Base-by-base conservation (phyloP, 1,140 invertebrate species). In the Cardiocondyla obscurior region DNA sequence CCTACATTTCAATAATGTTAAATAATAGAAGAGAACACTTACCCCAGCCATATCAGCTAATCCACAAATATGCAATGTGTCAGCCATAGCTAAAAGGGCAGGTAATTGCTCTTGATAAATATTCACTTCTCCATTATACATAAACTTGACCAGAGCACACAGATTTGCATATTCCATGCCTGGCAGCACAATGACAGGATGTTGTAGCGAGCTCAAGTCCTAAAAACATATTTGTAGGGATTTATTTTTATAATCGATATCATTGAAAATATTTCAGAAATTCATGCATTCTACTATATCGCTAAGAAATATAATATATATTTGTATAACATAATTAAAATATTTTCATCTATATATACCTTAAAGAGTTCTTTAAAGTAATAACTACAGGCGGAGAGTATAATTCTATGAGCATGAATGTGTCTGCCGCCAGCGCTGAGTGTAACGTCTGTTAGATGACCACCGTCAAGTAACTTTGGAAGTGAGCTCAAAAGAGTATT, bases 41-140 rank as follows among this genome's bases (percentile, higher is more conserved):
- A 97, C 96, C 93, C 95, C 95, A 85, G 96, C 96, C 91, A 97
- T 96, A 93, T 98, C 97, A 73, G 97, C 97, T 46, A 99, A 94
- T 69, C 98, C 98, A 90, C 97, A 96, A 58, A 99, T 97, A 91
- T 97, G 97, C 28, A 98, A 94, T 3, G 97, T 96, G 92, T 97
- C 97, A 2, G 98, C 98, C 85, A 98, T 96, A 83, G 96, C 96
- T 33, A 98, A 94, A 53, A 99, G 94, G 39, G 96, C 96, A 19
- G 97, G 96, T 82, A 99, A 94, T 90, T 98, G 96, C 85, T 97
- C 96, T 92, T 97, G 96, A 69, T 97, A 96, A 44, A 98, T 97
- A 85, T 98, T 97, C 74, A 98, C 98, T 94, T 98, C 97, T 25
- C 98, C 98, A 57, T 96, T 96, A 93, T 99, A 99, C 97, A 99